A percentile compares a stretch with the other conserved stretches of the same genome.
These are phyloP conservation scores for Caenorhabditis sp. DNA, from an alignment of 2,888 invertebrate species.

Conservation along the genomic window DNA sequence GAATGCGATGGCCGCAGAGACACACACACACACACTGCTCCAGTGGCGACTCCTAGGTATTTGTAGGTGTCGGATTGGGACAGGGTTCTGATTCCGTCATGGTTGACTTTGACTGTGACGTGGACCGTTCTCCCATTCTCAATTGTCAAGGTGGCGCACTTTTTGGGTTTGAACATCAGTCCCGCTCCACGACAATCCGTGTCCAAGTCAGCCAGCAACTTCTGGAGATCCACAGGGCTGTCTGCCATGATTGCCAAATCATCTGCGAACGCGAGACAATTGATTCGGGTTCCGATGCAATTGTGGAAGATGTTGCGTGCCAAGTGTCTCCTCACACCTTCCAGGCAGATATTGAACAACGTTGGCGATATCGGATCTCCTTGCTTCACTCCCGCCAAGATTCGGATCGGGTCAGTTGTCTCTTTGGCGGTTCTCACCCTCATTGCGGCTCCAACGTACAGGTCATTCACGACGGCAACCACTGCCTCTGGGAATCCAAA, in stretches of 20 bases:
- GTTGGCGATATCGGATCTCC: conserved; percentile 76
- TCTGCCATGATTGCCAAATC: neutral
- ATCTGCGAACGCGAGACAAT: neutral
- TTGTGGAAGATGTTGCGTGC: neutral
- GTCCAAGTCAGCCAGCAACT: neutral
- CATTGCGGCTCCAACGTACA: neutral
- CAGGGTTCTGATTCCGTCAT: too few relatives aligned
- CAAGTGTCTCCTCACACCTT: neutral
- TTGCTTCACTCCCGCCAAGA: conserved; percentile 69
- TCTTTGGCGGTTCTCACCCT: neutral
- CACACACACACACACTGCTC: too few relatives aligned
- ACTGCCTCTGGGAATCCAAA: neutral
- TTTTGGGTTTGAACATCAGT: neutral
- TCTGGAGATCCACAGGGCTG: neutral
- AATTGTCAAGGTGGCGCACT: neutral
- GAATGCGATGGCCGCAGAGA: too few relatives aligned
- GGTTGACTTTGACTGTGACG: too few relatives aligned
- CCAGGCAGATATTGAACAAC: neutral
- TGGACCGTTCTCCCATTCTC: neutral
- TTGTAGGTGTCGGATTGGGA: too few relatives aligned
- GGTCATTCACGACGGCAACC: neutral
- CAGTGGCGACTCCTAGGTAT: too few relatives aligned
- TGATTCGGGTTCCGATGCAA: neutral
- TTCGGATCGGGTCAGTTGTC: conserved; percentile 49
- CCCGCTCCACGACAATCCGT: neutral